Base-by-base conservation (phyloP, 1,140 invertebrate species). In the Coptotermes formosanus region DNA sequence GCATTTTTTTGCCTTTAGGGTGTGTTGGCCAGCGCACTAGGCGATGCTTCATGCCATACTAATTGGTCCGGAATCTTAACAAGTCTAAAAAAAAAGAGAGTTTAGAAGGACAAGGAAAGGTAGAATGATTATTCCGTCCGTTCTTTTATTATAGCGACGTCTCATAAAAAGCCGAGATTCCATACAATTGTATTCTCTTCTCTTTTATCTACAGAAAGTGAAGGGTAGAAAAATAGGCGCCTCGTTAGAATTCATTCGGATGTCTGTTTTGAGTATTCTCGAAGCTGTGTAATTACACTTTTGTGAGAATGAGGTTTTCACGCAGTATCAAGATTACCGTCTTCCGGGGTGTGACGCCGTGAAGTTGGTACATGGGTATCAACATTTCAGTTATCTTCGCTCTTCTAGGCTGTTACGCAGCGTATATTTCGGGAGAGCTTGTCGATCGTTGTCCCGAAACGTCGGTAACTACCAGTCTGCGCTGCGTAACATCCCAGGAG, bases 61-160 rank as follows among this genome's bases (percentile, higher is more conserved):
- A 84, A 84, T 84, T 84, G 8, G 83, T 21, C 48, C 14, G 83
- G 83, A 84, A 84, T 55, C 59, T 84, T 55, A 84, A 55, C 30
- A 84, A 45, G 83, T 64, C 48, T 52, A 8, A 52, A 48, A 23
- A 48, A 23, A 14, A 30, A 48, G 83, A 48, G 16, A 25, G 43
- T 16, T 12, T 48, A 48, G 8, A 23, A 9, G 11, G 48, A 83
- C 8, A 16, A 16, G 43, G 48, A 83, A 83, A 16, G 21, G 23
- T 8, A 84, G 55, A 84, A 52, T 45, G 45, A 14, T 64, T 84
- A 45, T 84, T 32, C n/a, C 11, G n/a, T 32, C 3, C 83, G 6
- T 64, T 1, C 0, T 55, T 55, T 75, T 16, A 30, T 14, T 30
- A n/a, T 75, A 32, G 9, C 59, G 83, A 84, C 83, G 48, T 64